A percentile compares a stretch with the other conserved stretches of the same genome.
These are phyloP conservation scores for Holcopasites calliopsidis DNA, from an alignment of 1,140 invertebrate species.

Conservation along the genomic window DNA sequence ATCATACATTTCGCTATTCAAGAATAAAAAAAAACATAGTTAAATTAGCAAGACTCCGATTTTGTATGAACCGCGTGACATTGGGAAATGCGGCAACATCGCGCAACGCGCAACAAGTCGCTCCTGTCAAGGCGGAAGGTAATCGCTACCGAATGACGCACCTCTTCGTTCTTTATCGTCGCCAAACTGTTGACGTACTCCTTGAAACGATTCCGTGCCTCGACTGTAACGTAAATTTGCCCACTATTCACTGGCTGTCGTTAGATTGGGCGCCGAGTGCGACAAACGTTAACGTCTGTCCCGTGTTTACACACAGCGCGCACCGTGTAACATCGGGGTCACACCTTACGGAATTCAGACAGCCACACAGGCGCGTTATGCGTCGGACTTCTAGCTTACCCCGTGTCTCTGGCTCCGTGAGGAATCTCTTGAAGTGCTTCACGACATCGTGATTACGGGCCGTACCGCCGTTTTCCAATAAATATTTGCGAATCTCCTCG, in stretches of 20 bases:
- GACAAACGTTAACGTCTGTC: constrained; percentile 16
- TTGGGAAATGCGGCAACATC: constrained; percentile 63
- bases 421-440: constrained; percentile 91
- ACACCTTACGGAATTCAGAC: constrained; percentile 33
- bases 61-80: constrained; percentile 10
- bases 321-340: constrained; percentile 33
- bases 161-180: constrained; percentile 88
- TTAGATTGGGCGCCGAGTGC: neutral
- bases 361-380: neutral
- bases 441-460: constrained; percentile 93
- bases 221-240: constrained; percentile 82
- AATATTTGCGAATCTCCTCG: constrained; percentile 90
- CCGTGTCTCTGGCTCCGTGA: constrained; percentile 88
- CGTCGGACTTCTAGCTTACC: constrained; percentile 80
- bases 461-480: constrained; percentile 89
- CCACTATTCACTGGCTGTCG: constrained; percentile 6
- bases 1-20: too few species aligned
- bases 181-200: constrained; percentile 94
- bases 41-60: neutral
- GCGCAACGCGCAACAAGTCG: constrained; percentile 76
- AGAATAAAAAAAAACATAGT: neutral
- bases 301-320: constrained; percentile 46
- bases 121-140: constrained; percentile 60
- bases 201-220: constrained; percentile 92
- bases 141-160: constrained; percentile 57